These are phyloP conservation scores for Leptestheria dahalacensis DNA, from an alignment of 1,140 invertebrate genomes.

Conservation along the genomic window DNA sequence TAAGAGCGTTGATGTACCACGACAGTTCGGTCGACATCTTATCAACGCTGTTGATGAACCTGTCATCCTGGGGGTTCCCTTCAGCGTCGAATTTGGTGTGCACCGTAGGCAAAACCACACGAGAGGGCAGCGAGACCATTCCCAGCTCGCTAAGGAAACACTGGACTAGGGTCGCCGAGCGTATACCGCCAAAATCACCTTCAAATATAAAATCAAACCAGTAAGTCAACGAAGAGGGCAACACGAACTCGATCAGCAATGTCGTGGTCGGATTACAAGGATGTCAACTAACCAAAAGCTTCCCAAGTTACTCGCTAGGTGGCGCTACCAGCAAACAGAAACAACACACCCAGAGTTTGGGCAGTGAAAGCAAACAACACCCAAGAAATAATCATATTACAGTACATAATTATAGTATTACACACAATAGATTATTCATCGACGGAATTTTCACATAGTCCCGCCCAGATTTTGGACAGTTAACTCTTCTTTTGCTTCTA, in stretches of 20 bases:
- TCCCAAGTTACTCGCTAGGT: no score
- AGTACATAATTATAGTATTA: no score
- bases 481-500: no score
- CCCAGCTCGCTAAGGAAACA: slow-evolving; percentile 32
- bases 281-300: no score
- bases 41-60: slow-evolving; percentile 23
- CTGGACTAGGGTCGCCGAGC: slow-evolving; percentile 30
- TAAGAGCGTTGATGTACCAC: slow-evolving; percentile 30
- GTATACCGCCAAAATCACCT: slow-evolving; percentile 33
- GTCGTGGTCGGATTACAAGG: no score
- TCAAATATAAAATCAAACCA: slow-evolving; percentile 16
- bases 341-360: no score
- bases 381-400: no score
- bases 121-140: slow-evolving; percentile 30
- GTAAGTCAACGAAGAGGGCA: neutral
- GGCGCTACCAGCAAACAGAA: no score
- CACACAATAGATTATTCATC: no score
- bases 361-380: no score
- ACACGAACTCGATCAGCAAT: neutral
- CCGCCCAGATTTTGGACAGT: no score
- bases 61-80: slow-evolving; percentile 24
- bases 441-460: no score
- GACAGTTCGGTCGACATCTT: slow-evolving; percentile 27
- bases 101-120: slow-evolving; percentile 29
- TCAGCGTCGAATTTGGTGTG: slow-evolving; percentile 27